phyloP scores from a whole-genome alignment of 2,113 vertebrate genomes.

The human region GRCh38 chr2:138744501-138745000 shows the following conservation, averaged over 20 bases:
- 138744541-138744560: neutral
- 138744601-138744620: neutral
- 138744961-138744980: neutral
- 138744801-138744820: neutral
- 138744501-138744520: neutral
- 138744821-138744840: neutral
- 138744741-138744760: neutral
- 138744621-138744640: neutral
- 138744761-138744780: neutral
- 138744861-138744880: neutral
- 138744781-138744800: accelerated
- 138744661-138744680: neutral
- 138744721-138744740: neutral
- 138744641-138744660: neutral
- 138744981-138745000: neutral
- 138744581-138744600: neutral
- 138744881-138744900: neutral
- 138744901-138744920: neutral
- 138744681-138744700: neutral
- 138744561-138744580: neutral
- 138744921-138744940: neutral
- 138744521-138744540: neutral
- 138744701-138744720: neutral
- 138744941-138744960: neutral
- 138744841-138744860: neutral